Base-by-base conservation (phyloP, 2,113 vertebrate genomes). In the Gnathochromis pfefferi region DNA sequence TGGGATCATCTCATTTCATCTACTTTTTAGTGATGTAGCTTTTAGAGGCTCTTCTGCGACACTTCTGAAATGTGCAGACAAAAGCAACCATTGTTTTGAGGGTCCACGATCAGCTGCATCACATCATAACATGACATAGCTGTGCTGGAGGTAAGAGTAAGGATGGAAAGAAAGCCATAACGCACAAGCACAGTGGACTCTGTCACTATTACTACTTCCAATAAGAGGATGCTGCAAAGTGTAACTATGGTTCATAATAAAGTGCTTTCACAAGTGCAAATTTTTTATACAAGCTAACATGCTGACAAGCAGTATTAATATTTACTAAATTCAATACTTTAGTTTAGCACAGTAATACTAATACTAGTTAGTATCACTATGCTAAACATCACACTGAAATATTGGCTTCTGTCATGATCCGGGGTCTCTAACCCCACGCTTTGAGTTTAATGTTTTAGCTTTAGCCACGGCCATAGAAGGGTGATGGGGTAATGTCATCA, bases 131-230 rank as follows among this genome's bases (percentile, higher is more conserved):
- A 26, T 45, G 38, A 73, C 65, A 45, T 42, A 17, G 68, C 38
- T 73, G 38, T 23, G 11, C 21, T 73, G 3, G 38, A 45, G 7
- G 38, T 70, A 9, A 40, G 38, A 42, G 21, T 45, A 73, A 45
- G 21, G 14, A 23, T 23, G 65, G 21, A 73, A 73, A 45, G 38
- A 2, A 73, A 73, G 8, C 21, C 40, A 45, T 73, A 45, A 42
- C 1, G 2, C n/a, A 21, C 13, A 73, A 0, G 3, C 38, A 45
- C 5, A 68, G 38, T 0, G 3, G 35, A 14, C 38, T 6, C 12
- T 70, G 38, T 70, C 7, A 23, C 65, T 23, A 42, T 68, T 68
- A 40, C 63, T 42, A 42, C 12, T 70, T 40, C 38, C n/a, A 42
- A 40, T 70, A 63, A 70, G 35, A 70, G 12, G 38, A 23, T 70